Percentiles rank a stretch among this genome's conserved stretches.
These are phyloP conservation scores for Bubalus kerabau DNA, from an alignment of 2,113 vertebrate genomes.

Conservation along the genomic window DNA sequence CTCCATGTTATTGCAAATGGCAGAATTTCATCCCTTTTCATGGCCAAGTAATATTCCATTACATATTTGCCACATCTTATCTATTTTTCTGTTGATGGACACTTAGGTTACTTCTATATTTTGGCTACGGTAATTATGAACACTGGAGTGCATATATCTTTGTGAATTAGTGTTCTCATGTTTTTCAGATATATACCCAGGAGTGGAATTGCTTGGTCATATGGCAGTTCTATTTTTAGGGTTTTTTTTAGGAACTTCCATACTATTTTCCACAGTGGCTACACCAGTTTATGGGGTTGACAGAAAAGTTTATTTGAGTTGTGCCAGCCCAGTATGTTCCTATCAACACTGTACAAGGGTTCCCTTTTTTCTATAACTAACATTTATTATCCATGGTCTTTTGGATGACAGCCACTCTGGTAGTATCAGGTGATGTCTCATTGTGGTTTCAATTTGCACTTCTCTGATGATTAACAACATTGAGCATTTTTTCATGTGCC, in stretches of 20 bases:
- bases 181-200: not conserved
- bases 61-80: not conserved
- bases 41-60: not conserved
- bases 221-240: not conserved
- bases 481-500: not conserved
- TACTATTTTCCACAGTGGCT: not conserved
- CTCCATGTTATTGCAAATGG: not conserved
- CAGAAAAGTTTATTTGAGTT: not conserved
- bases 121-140: not conserved
- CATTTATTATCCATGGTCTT: not conserved
- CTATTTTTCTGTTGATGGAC: not conserved
- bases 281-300: not conserved
- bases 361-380: not conserved
- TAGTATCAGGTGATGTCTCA: not conserved
- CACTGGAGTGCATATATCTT: not conserved
- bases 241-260: not conserved
- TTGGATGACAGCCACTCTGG: not conserved
- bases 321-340: not conserved
- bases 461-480: not conserved
- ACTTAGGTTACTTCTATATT: not conserved
- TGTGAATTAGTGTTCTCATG: not conserved
- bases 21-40: not conserved
- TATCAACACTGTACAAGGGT: not conserved
- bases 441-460: not conserved
- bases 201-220: not conserved